Base-by-base conservation (phyloP, 2,888 invertebrate genomes). In the Caenorhabditis sp. region DNA sequence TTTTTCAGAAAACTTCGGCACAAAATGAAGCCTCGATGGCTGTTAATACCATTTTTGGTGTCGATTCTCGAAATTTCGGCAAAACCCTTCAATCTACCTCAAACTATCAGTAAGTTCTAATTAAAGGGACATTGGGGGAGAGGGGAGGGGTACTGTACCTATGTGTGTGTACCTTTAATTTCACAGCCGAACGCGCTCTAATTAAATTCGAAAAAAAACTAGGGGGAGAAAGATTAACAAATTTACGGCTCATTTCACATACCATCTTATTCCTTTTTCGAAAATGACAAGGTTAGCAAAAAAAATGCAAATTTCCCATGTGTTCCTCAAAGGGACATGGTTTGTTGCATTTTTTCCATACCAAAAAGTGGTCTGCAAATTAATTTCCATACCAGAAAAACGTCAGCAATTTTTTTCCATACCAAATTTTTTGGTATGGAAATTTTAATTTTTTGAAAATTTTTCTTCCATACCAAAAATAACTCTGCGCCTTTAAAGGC, bases 81-180 rank as follows among this genome's bases (percentile, higher is more conserved):
- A 36, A 73, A 73, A 57, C 78, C 78, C 50, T 37, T 78, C 37
- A 67, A 73, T 61, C 58, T 78, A 51, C 78, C 78, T 23, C 78
- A 78, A 61, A 78, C 78, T 55, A 78, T 78, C 53, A 69, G 78
- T 78, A 62, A 73, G 78, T 78, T n/a, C 10, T 31, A 58, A 10
- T 43, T 58, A 10, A 31, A 31, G 31, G n/a, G n/a, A n/a, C n/a
- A n/a, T n/a, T n/a, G n/a, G n/a, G n/a, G n/a, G n/a, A n/a, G n/a
- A n/a, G n/a, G n/a, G n/a, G n/a, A n/a, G n/a, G 31, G 4, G 31
- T 31, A 31, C 23, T 21, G 23, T 24, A 24, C 21, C 21, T 24
- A 50, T 14, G 5, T 55, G n/a, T n/a, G 5, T 24, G 21, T 24
- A 55, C 17, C 21, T 50, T 50, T 19, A 19, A 36, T 36, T 58